Evolutionary conservation across 1,140 invertebrate species (phyloP).

Genomic region (Venturia canescens): DNA sequence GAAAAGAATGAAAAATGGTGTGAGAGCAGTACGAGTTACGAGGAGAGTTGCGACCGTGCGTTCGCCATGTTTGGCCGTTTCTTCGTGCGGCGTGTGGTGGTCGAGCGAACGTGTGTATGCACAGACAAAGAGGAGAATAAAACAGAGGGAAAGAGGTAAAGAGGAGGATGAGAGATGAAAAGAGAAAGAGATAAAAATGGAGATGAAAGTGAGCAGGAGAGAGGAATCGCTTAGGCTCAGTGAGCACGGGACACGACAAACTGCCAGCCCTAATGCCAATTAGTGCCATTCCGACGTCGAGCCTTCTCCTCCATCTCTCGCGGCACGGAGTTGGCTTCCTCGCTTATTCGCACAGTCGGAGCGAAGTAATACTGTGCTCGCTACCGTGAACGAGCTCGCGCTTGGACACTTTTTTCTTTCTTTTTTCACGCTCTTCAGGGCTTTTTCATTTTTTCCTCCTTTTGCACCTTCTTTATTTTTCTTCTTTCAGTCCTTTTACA

Average conservation of each 20-base stretch:
- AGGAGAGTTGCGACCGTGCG: not conserved
- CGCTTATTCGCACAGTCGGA: conserved; percentile 34
- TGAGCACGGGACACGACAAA: conserved; percentile 66
- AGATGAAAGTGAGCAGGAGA: conserved; percentile 38
- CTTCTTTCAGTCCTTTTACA: conserved; percentile 22
- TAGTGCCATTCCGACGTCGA: conserved; percentile 73
- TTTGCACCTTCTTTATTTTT: conserved; percentile 34
- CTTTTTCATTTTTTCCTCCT: conserved; percentile 43
- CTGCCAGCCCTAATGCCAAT: conserved; percentile 76
- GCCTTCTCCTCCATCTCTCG: conserved; percentile 36
- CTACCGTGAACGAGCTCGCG: conserved; percentile 29
- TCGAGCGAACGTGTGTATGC: not conserved
- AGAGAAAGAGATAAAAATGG: conserved; percentile 23
- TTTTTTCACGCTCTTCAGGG: conserved; percentile 38
- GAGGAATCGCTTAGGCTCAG: conserved; percentile 49
- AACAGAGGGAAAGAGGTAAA: conserved; percentile 41
- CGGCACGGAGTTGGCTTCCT: conserved; percentile 48
- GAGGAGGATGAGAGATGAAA: conserved; percentile 17
- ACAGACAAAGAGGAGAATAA: not conserved
- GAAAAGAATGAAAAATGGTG: no score
- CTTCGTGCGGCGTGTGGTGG: not conserved
- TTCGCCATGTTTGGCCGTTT: not conserved
- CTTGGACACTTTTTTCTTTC: conserved; percentile 36
- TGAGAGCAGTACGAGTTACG: no score
- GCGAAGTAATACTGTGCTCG: not conserved